Evolutionary conservation across 2,113 vertebrate species (phyloP).

Genomic region (Damaliscus lunatus): DNA sequence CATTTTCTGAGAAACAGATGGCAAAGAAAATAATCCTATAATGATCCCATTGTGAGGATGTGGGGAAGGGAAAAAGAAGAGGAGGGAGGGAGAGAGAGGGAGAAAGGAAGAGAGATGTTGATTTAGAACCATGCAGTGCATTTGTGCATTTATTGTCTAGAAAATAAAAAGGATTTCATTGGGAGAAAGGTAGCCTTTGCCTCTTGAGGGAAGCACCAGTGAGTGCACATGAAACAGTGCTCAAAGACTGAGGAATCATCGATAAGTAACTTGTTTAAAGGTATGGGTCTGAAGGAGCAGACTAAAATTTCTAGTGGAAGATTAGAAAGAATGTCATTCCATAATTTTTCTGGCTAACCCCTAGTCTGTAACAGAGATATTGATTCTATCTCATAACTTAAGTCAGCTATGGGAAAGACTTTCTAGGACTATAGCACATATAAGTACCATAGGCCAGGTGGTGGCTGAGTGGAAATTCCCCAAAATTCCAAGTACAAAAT

Average conservation of each 20-base stretch:
- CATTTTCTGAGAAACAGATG: conserved; percentile 69
- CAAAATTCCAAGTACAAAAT: neutral
- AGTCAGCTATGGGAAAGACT: neutral
- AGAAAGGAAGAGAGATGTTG: neutral
- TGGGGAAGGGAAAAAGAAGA: neutral
- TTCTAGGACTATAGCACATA: neutral
- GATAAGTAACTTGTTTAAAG: neutral
- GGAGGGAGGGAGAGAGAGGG: neutral
- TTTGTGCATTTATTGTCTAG: neutral
- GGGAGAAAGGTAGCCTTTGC: neutral
- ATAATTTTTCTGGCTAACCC: neutral
- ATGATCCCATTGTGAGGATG: conserved; percentile 5
- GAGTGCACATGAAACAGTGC: neutral
- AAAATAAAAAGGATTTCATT: neutral
- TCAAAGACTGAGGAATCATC: neutral
- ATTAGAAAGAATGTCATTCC: neutral
- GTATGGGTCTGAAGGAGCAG: neutral
- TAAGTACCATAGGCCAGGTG: neutral
- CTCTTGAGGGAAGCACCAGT: neutral
- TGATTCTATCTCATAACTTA: neutral
- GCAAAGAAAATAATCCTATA: conserved; percentile 68
- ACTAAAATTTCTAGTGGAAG: neutral
- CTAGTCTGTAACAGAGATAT: neutral
- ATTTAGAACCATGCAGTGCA: neutral
- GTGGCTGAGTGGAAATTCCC: neutral